Percentiles rank a stretch among this genome's conserved stretches.
phyloP scores from a whole-genome alignment of 2,888 invertebrate genomes.

The Orchesellides sinensis region DNA sequence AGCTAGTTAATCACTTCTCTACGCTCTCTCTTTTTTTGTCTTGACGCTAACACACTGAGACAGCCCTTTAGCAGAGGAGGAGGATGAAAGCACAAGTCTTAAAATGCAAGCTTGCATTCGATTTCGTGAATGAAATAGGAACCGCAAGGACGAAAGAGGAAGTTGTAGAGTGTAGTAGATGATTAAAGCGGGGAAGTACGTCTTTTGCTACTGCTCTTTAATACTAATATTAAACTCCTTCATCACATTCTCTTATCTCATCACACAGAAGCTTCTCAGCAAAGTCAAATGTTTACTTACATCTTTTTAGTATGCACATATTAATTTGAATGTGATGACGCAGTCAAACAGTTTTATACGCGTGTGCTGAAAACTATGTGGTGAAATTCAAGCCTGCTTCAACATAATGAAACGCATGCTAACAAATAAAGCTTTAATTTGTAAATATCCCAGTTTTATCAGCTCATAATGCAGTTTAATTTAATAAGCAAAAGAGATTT shows the following conservation, averaged over 20 bases:
- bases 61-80: not conserved
- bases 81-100: not conserved
- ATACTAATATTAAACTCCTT: too few relatives aligned
- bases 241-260: constrained; percentile 48
- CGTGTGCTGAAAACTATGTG: not conserved
- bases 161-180: not conserved
- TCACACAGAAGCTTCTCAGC: constrained; percentile 23
- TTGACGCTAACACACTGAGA: constrained; percentile 1
- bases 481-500: constrained; percentile 30
- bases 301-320: constrained; percentile 62
- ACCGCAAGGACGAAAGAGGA: constrained; percentile 18
- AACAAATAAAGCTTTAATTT: too few relatives aligned
- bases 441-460: too few relatives aligned
- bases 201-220: not conserved
- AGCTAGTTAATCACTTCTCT: constrained; percentile 59
- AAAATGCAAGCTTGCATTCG: constrained; percentile 12
- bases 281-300: constrained; percentile 51
- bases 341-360: not conserved
- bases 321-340: constrained; percentile 48
- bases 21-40: constrained; percentile 43
- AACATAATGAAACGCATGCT: not conserved
- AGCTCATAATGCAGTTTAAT: constrained; percentile 25
- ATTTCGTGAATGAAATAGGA: constrained; percentile 6
- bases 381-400: constrained; percentile 3
- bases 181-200: not conserved